Evolutionary conservation across 2,888 invertebrate species (phyloP), one percentile per base, ranked within the genome.

Genomic region (Griposia aprilina): DNA sequence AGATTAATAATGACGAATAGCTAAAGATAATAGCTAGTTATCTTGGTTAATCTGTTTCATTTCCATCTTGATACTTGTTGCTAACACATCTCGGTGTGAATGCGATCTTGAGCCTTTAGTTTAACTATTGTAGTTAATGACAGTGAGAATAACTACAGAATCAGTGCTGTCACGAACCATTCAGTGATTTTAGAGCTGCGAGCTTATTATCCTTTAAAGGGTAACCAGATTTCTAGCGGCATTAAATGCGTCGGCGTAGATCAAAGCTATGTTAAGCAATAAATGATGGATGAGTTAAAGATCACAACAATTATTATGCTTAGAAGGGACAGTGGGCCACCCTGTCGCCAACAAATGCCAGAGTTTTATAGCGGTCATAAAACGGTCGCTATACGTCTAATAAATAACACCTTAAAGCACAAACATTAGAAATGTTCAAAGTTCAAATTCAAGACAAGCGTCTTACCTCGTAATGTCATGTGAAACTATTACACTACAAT

Each of bases 1-100:
- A 91, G 91, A 92, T 91, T 90, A 89, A 93, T 92, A 90, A 89
- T 90, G 91, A 92, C 90, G 90, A 91, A 92, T 89, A 86, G 89
- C 80, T 73, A 74, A 59, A 87, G 88, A 88, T 89, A 90, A 89
- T 84, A 82, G 82, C 87, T 85, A 85, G 89, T 86, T 87, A 88
- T 76, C 84, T 76, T 81, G 65, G 76, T 88, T 88, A 83, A 89
- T 89, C 81, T 83, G 74, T 81, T 87, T 84, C 77, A 84, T 88
- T 85, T 84, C 86, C 86, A 86, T 88, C 80, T 81, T 74, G 78
- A 79, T 82, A 82, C 81, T 74, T 68, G 80, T 81, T 81, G 78
- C 79, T 67, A 79, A 80, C 83, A 80, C 74, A 62, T 63, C 30
- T 65, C 71, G 59, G 73, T 83, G 74, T 69, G 66, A 85, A 85